Conservation (phyloP, 1,140 invertebrate genomes). For the Hormaphis cornu region DNA sequence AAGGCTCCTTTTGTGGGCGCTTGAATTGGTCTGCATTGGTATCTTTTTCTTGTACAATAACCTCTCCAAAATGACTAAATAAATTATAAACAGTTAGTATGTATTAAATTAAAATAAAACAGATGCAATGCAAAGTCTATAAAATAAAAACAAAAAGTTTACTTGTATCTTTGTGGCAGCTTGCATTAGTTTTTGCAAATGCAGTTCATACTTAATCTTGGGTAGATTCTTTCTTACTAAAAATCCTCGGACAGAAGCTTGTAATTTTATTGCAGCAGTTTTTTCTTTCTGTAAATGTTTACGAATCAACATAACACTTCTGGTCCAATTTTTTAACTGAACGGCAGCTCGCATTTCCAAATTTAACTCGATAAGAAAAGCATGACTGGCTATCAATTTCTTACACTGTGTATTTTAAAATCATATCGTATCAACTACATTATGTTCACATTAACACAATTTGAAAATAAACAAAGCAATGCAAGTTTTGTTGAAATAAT, state of each 20-base stretch:
- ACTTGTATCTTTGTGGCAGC: conserved; percentile 7
- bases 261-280: not conserved
- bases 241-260: not conserved
- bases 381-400: not conserved
- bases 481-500: not conserved
- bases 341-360: conserved; percentile 4
- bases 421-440: not conserved
- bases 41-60: conserved; percentile 44
- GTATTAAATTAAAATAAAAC: no score
- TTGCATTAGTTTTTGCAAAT: not conserved
- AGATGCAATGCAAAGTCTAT: no score
- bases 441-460: not conserved
- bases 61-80: conserved; percentile 52
- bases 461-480: not conserved
- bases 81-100: conserved; percentile 31
- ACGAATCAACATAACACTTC: not conserved
- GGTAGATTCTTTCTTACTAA: conserved; percentile 4
- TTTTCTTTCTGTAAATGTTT: conserved; percentile 17
- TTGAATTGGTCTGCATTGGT: conserved; percentile 33
- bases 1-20: not conserved
- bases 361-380: not conserved
- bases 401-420: not conserved
- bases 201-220: not conserved
- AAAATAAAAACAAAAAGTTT: not conserved
- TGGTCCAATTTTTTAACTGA: not conserved